A percentile compares a stretch with the other conserved stretches of the same genome.
Evolutionary conservation across 1,140 invertebrate species (phyloP).

Genomic region (Brachionus paranguensis): DNA sequence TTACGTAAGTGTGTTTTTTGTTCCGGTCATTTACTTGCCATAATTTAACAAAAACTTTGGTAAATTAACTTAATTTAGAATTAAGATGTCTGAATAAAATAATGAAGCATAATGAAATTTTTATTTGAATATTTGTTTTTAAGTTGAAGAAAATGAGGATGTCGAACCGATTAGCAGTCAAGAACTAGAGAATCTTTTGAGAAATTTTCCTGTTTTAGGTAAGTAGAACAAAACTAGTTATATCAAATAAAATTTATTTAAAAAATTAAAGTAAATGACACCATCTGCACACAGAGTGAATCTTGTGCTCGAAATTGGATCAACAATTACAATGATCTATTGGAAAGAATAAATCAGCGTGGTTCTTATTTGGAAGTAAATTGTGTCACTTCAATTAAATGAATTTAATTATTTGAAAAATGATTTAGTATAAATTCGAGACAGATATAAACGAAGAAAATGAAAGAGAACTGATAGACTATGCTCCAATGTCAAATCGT

Average conservation of each 20-base stretch:
- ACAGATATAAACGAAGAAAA: constrained; percentile 24
- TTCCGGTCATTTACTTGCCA: no score
- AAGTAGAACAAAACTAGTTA: neutral
- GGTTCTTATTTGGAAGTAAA: constrained; percentile 2
- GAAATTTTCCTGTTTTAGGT: neutral
- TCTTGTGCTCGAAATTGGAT: constrained; percentile 32
- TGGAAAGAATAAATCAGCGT: neutral
- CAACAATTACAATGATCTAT: constrained; percentile 17
- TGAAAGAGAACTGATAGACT: neutral
- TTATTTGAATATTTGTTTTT: neutral
- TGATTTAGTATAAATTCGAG: constrained; percentile 5
- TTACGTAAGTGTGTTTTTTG: neutral
- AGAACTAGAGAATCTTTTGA: neutral
- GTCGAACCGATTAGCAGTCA: neutral
- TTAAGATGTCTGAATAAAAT: neutral
- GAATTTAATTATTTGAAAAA: neutral
- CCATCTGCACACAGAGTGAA: neutral
- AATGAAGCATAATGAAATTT: neutral
- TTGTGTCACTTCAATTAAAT: neutral
- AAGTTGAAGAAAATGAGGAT: neutral
- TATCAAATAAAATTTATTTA: neutral
- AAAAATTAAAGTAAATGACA: neutral
- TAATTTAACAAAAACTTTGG: no score
- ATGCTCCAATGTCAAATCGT: constrained; percentile 7
- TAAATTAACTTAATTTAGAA: no score